Percentiles rank a stretch among this genome's conserved stretches.
These are phyloP conservation scores for Tipula unca DNA, from an alignment of 2,888 invertebrate genomes.

Conservation along the genomic window DNA sequence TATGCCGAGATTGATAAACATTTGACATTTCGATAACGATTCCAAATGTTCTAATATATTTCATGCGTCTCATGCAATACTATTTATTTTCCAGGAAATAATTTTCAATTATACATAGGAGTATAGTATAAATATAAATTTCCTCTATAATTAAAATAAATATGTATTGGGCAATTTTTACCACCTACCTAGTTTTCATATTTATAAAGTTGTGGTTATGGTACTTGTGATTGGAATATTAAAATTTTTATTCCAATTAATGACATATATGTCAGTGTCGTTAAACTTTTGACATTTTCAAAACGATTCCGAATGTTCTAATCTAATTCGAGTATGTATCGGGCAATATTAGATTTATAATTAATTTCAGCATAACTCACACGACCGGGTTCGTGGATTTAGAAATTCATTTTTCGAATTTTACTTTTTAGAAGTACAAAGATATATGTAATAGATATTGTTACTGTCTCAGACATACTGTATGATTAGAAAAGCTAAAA, in stretches of 20 bases:
- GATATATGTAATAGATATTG: no score
- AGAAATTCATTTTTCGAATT: no score
- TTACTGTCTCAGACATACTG: no score
- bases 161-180: not conserved
- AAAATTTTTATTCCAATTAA: not conserved
- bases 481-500: no score
- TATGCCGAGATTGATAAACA: not conserved
- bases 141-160: not conserved
- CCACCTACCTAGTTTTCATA: not conserved
- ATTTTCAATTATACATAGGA: not conserved
- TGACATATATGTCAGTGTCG: not conserved
- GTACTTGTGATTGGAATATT: not conserved
- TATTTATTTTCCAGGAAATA: not conserved
- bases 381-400: no score
- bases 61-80: not conserved
- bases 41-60: not conserved
- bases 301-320: not conserved
- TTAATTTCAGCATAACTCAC: no score
- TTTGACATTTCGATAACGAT: not conserved
- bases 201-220: not conserved
- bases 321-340: not conserved
- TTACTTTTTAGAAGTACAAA: no score
- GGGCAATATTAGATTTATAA: not conserved
- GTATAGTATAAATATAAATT: not conserved
- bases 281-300: not conserved